Conservation (phyloP, 2,797 vertebrate species). For the Dendrocincla tyrannina region DNA sequence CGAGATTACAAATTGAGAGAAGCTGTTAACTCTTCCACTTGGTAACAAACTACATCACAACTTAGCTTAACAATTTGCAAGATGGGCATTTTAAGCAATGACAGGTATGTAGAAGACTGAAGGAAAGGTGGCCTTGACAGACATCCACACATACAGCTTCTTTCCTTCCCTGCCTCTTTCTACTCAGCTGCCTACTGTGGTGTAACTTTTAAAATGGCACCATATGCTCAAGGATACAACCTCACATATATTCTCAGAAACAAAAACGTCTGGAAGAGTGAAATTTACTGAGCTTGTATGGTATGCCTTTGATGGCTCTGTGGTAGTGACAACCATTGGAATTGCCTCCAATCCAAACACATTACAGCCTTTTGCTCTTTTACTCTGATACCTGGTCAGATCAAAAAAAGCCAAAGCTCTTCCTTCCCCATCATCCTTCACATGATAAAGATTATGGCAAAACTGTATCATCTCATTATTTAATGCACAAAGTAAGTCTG, state of each 20-base stretch:
- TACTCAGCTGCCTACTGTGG: conserved; percentile 10
- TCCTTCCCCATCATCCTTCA: neutral
- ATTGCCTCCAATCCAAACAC: neutral
- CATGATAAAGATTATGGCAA: neutral
- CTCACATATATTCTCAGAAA: conserved; percentile 21
- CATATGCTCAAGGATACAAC: neutral
- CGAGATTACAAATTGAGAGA: neutral
- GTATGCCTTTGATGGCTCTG: neutral
- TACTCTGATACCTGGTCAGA: neutral
- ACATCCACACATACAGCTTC: neutral
- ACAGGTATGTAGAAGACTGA: neutral
- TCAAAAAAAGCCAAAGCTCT: neutral
- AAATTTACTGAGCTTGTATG: neutral
- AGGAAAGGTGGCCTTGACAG: neutral
- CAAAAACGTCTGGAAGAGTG: conserved; percentile 26
- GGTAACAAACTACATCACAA: neutral
- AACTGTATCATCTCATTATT: neutral
- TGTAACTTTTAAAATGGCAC: conserved; percentile 25
- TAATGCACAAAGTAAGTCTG: neutral
- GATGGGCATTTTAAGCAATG: neutral
- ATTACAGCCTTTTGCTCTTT: neutral
- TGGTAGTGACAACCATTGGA: neutral
- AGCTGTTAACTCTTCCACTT: neutral
- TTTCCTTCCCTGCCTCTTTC: neutral
- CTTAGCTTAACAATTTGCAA: neutral